phyloP scores from a whole-genome alignment of 2,888 invertebrate species.

The Dryomyza anilis region DNA sequence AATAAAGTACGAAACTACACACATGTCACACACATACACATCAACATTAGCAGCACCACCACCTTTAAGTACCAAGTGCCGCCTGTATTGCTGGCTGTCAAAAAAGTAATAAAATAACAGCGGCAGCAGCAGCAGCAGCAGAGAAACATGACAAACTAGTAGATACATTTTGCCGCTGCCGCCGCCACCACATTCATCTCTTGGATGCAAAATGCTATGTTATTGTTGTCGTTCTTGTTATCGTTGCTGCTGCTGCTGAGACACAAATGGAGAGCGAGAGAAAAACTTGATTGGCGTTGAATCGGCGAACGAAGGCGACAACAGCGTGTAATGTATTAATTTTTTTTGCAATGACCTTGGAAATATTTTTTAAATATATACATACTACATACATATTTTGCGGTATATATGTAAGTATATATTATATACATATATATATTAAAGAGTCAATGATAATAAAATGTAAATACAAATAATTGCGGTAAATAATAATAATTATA shows the following conservation, averaged over 20 bases:
- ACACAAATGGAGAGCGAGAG: conserved; percentile 5
- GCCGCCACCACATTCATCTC: conserved; percentile 4
- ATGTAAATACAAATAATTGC: no score
- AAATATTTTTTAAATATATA: conserved; percentile 16
- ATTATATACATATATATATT: neutral
- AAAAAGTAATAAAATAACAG: neutral
- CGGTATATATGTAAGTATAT: neutral
- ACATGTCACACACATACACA: no score
- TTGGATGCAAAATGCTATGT: conserved; percentile 7
- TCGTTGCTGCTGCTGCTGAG: neutral
- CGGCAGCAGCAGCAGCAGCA: neutral
- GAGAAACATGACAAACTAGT: neutral
- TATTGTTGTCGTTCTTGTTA: neutral
- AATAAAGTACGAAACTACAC: no score
- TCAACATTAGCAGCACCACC: no score
- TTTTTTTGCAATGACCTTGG: conserved; percentile 41
- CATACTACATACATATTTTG: neutral
- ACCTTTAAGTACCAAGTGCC: no score
- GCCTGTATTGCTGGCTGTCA: neutral
- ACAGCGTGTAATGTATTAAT: conserved; percentile 35
- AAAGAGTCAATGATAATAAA: neutral
- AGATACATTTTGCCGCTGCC: conserved; percentile 17
- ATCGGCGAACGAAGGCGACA: conserved; percentile 1
- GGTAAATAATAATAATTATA: no score
- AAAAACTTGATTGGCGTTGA: conserved; percentile 9